Conservation (phyloP, 2,113 vertebrate genomes). For the human region DNA sequence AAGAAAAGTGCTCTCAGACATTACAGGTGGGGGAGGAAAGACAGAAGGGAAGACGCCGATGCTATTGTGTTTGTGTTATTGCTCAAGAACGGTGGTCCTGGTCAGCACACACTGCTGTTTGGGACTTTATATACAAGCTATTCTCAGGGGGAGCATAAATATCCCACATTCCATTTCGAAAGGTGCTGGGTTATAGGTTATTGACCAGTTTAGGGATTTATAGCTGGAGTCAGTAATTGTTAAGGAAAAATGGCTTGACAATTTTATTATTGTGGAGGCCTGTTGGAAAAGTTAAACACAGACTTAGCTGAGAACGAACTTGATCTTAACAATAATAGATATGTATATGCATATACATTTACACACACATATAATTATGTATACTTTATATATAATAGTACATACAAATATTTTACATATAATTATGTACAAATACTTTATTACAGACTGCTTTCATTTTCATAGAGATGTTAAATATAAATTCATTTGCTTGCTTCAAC, state of each 20-base stretch:
- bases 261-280: slow-evolving; percentile 69
- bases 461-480: neutral
- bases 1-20: slow-evolving; percentile 37
- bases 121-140: slow-evolving; percentile 43
- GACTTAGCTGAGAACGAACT: slow-evolving; percentile 36
- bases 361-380: neutral
- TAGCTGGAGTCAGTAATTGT: slow-evolving; percentile 72
- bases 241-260: slow-evolving; percentile 72
- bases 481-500: neutral
- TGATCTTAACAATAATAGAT: neutral
- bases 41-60: slow-evolving; percentile 29
- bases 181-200: slow-evolving; percentile 78
- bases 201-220: slow-evolving; percentile 79
- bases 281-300: slow-evolving; percentile 65
- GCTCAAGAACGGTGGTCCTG: slow-evolving; percentile 46
- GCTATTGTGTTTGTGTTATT: neutral
- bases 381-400: too few species aligned
- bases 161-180: slow-evolving; percentile 74
- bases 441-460: neutral
- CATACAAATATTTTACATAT: too few species aligned
- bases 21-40: neutral
- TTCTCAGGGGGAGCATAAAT: slow-evolving; percentile 64
- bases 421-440: neutral
- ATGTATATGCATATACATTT: neutral
- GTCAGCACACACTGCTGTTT: neutral